Evolutionary conservation across 1,140 invertebrate species (phyloP), one percentile per base, ranked within the genome.

Genomic region (Neomicropteryx cornuta): DNA sequence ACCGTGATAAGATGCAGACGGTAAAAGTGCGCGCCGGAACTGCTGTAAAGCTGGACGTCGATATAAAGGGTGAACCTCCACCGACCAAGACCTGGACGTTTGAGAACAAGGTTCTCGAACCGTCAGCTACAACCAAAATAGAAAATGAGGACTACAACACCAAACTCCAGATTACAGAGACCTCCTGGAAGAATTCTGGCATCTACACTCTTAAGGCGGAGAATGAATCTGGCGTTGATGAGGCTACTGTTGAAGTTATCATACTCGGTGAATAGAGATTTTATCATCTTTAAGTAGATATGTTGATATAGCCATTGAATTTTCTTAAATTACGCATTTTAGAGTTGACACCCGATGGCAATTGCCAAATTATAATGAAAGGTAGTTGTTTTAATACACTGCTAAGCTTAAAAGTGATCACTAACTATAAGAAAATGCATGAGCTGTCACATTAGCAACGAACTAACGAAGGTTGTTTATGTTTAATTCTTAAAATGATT

Each of bases 121-220:
- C 47, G 53, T 54, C 64, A 56, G 72, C 64, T 38, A 77, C 71
- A 36, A 53, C 72, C 18, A 88, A 77, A 53, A 80, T 97, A 38
- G 87, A 91, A 46, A 89, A 93, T 58, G 88, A 93, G 56, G 93
- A 96, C 50, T 94, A 96, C 51, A 86, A 88, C 47, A 93, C 94
- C 1, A 86, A 85, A 52, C 62, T 98, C 4, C 78, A 77, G 2
- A 66, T 98, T 31, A 76, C 77, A 14, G 81, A 91, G 39, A 83
- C 88, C 3, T 75, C 72, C 11, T 76, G 91, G 44, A 79, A 80
- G 45, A 79, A 92, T 52, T 87, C 83, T 39, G 96, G 95, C 16
- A 81, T 83, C 45, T 99, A 98, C 59, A 89, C 79, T 1, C 76
- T 98, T 21, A 83, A 77, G 48, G 92, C 94, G 10, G 83, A 87